phyloP scores from a whole-genome alignment of 2,797 vertebrate genomes.

The Sarcoramphus papa region DNA sequence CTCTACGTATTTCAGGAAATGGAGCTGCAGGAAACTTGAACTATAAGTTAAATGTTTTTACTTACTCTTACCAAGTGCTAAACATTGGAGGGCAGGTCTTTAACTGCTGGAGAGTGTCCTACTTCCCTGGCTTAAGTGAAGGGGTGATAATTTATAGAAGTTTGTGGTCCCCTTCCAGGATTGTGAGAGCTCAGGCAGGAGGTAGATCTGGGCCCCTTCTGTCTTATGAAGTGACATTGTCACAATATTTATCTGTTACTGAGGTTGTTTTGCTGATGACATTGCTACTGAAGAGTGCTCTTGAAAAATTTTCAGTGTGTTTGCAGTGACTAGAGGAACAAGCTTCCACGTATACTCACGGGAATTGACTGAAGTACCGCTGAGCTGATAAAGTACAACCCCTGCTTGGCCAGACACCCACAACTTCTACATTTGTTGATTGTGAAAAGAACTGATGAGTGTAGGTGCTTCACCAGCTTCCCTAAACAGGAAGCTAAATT shows the following conservation, averaged over 20 bases:
- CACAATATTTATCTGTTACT: neutral
- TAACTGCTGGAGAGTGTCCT: neutral
- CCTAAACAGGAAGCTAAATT: neutral
- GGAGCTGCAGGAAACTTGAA: neutral
- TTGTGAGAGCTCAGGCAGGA: neutral
- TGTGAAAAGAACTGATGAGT: neutral
- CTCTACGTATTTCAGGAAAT: neutral
- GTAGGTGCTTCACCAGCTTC: neutral
- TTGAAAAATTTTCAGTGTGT: neutral
- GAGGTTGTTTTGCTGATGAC: neutral
- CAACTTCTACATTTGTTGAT: fast-evolving
- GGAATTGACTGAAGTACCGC: neutral
- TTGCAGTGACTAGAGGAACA: neutral
- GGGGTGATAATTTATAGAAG: neutral
- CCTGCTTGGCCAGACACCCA: neutral
- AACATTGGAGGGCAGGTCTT: neutral
- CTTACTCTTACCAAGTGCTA: neutral
- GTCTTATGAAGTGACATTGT: neutral
- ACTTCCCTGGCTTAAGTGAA: neutral
- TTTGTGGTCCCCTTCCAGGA: neutral
- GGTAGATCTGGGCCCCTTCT: neutral
- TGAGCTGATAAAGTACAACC: neutral
- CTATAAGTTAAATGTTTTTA: neutral
- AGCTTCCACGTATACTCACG: neutral
- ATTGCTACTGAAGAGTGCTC: neutral